Base-by-base conservation (phyloP, 2,113 vertebrate species). In the Amphilophus citrinellus region DNA sequence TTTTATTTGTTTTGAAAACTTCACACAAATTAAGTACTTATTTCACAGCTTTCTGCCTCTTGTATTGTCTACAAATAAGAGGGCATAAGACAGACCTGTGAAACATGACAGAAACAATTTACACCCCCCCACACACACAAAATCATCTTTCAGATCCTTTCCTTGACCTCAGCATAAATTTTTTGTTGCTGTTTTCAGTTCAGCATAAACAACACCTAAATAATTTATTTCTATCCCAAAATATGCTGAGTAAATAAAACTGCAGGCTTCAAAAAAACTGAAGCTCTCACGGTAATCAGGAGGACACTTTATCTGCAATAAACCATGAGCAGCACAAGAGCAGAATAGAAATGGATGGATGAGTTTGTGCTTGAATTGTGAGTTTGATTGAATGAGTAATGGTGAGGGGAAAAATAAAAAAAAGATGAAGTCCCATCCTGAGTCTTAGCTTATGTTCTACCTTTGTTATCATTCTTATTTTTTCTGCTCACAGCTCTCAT, bases 81-180 rank as follows among this genome's bases (percentile, higher is more conserved):
- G 80, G 39, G 50, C 82, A 58, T 14, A 63, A 65, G 59, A 76
- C 14, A 76, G 37, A 62, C 13, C 58, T 57, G 59, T 47, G 53
- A 81, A 82, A 63, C n/a, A 63, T n/a, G 15, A 79, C 50, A 32
- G 62, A 83, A 85, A 82, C 10, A 39, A 89, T 88, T 90, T 56
- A 80, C 88, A 75, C 62, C 57, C 60, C 47, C 83, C 44, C 15
- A 10, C 17, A 66, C 7, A 7, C 1, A 37, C 1, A 10, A 24
- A 89, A 87, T 62, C 71, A 57, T 18, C 50, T 44, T 76, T 81
- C 59, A 65, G 61, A 88, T 84, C 82, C 77, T 82, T 57, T 88
- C 76, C n/a, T 76, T 90, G 89, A 89, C 89, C 88, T 90, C 76
- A 37, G 47, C 17, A 32, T 89, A 82, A 92, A 91, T 90, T 22